Evolutionary conservation across 2,797 vertebrate genomes (phyloP).

Genomic region (Phrynocephalus vlangalii): DNA sequence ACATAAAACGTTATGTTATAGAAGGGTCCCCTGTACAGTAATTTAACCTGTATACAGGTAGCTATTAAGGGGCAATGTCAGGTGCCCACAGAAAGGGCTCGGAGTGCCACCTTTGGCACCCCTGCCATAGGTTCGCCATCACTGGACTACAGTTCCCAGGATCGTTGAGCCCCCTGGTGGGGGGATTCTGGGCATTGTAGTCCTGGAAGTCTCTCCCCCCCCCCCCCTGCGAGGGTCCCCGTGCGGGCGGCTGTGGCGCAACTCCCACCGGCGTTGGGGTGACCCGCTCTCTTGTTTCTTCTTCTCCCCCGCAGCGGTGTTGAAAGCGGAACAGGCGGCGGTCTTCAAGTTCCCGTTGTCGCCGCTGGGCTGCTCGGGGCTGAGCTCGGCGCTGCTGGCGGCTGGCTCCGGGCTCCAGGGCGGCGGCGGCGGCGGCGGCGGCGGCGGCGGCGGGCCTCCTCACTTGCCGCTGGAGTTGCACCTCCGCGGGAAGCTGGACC

Average conservation of each 20-base stretch:
- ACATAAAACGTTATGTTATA: no score
- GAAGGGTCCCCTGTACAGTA: no score
- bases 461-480: conserved; percentile 95
- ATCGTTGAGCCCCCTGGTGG: background rate
- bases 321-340: conserved; percentile 91
- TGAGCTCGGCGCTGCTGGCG: conserved; percentile 88
- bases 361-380: conserved; percentile 88
- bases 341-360: conserved; percentile 94
- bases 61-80: no score
- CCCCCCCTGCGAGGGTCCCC: no score
- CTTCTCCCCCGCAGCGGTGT: conserved; percentile 73
- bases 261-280: fast-evolving
- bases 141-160: background rate
- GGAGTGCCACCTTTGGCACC: no score
- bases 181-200: background rate
- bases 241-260: background rate
- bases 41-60: no score
- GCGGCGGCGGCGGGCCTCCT: conserved; percentile 79
- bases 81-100: no score
- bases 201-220: background rate
- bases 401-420: conserved; percentile 87
- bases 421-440: conserved; percentile 74
- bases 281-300: background rate
- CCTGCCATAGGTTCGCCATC: no score
- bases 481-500: conserved; percentile 92